These are phyloP conservation scores for Caenorhabditis sinica DNA, from an alignment of 2,888 invertebrate genomes.

Conservation along the genomic window DNA sequence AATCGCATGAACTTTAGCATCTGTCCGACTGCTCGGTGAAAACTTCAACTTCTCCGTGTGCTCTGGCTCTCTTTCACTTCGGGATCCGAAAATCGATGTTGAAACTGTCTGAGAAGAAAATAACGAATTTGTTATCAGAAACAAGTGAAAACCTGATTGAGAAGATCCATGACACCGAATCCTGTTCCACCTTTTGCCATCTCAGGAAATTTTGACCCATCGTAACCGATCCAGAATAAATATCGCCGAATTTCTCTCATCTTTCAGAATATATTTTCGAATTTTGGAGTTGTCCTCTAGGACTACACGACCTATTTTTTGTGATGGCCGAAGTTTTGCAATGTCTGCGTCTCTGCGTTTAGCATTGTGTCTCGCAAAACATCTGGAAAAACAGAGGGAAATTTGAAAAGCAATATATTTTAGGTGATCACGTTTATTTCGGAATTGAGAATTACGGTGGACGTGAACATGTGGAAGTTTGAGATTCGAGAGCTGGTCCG, in stretches of 20 bases:
- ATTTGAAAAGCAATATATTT: not conserved
- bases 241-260: conserved; percentile 68
- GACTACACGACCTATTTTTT: conserved; percentile 22
- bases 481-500: no score
- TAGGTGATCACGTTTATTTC: not conserved
- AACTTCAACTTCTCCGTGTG: conserved; percentile 26
- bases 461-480: no score
- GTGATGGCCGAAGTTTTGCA: conserved; percentile 22
- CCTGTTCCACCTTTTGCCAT: conserved; percentile 78
- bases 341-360: conserved; percentile 16
- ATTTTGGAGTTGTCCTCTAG: conserved; percentile 7
- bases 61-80: not conserved
- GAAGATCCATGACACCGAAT: conserved; percentile 77
- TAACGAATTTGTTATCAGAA: not conserved
- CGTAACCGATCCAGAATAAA: conserved; percentile 78
- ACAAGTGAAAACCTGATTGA: conserved; percentile 64
- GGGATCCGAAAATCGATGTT: conserved; percentile 46
- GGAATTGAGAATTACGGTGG: no score
- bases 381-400: not conserved
- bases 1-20: conserved; percentile 76
- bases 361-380: not conserved
- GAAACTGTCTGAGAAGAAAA: conserved; percentile 38
- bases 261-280: not conserved
- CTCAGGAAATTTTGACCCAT: conserved; percentile 79
- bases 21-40: conserved; percentile 71